Conservation (phyloP, 1,140 invertebrate genomes). For the Drosophila ananassae region DNA sequence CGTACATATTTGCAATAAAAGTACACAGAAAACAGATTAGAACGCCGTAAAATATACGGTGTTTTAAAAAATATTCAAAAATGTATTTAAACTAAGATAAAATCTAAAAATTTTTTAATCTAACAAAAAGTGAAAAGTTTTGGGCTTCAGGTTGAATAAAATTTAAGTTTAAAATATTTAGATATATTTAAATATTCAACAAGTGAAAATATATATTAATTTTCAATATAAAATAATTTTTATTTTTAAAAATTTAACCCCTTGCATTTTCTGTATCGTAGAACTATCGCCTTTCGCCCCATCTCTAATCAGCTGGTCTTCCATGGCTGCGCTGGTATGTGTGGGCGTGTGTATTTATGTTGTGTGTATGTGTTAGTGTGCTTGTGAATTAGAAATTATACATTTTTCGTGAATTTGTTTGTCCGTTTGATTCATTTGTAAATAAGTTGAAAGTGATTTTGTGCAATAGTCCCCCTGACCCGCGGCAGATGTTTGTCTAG, state of each 20-base stretch:
- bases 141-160: too few relatives aligned
- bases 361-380: conserved; percentile 17
- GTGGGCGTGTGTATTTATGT: conserved; percentile 14
- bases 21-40: not conserved
- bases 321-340: conserved; percentile 14
- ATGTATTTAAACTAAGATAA: not conserved
- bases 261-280: not conserved
- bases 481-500: not conserved
- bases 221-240: not conserved
- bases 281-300: conserved; percentile 4
- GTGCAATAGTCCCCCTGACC: conserved; percentile 24
- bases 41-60: not conserved
- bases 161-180: not conserved
- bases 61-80: not conserved
- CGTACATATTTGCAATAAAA: conserved; percentile 68
- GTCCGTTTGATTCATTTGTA: conserved; percentile 33
- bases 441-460: conserved; percentile 47
- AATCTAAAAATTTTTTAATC: too few relatives aligned
- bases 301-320: conserved; percentile 59
- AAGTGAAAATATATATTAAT: not conserved
- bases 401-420: conserved; percentile 32
- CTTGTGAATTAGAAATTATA: conserved; percentile 42
- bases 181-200: not conserved
- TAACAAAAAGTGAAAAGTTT: too few relatives aligned
- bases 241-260: not conserved